These are phyloP conservation scores for Myotis yumanensis DNA, from an alignment of 2,113 vertebrate species.

Conservation along the genomic window DNA sequence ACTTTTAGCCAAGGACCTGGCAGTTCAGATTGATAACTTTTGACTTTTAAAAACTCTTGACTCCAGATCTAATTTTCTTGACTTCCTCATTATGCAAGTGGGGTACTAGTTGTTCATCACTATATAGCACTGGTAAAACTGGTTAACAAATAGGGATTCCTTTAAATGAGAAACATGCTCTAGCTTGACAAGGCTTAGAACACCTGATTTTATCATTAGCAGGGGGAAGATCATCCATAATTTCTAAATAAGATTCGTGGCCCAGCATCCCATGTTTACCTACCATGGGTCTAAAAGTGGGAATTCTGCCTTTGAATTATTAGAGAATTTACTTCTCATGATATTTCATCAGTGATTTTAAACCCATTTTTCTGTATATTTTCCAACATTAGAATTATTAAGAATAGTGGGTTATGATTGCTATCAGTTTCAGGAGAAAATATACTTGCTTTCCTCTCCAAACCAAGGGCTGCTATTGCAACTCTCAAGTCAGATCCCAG, in stretches of 20 bases:
- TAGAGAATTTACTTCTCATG: background rate
- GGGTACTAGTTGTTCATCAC: background rate
- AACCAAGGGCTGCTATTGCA: background rate
- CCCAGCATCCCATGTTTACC: background rate
- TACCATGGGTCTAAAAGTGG: background rate
- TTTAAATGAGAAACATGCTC: background rate
- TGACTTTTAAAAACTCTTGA: background rate
- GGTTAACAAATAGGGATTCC: background rate
- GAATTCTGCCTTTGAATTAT: background rate
- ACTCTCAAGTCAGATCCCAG: background rate
- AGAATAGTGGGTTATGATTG: background rate
- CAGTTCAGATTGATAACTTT: background rate
- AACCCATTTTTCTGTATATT: background rate
- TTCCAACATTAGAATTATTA: background rate
- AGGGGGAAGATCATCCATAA: background rate
- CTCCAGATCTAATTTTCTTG: background rate
- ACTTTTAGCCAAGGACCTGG: background rate
- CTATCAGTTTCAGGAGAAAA: conserved; percentile 7
- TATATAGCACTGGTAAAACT: background rate
- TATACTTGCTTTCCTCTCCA: background rate
- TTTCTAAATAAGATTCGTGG: background rate
- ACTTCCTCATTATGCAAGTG: background rate
- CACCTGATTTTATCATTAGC: background rate
- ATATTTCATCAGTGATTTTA: background rate
- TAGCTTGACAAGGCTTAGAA: background rate